Percentiles rank a stretch among this genome's conserved stretches.
Conservation (phyloP, 1,140 invertebrate genomes). For the Hycleus cichorii region DNA sequence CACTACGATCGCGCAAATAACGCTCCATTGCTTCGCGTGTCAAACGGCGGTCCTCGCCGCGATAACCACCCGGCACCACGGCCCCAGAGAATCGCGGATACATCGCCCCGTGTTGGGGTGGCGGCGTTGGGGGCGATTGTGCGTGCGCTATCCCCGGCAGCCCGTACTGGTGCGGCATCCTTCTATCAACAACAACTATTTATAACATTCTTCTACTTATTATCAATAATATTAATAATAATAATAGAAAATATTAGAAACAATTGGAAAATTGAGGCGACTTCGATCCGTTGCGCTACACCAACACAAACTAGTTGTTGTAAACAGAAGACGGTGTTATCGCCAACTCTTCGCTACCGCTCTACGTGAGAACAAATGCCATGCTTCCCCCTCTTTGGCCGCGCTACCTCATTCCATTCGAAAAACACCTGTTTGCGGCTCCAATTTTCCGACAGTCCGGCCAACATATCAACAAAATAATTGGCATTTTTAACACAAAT, state of each 20-base stretch:
- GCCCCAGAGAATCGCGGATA: slow-evolving; percentile 46
- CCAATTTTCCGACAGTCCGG: slow-evolving; percentile 54
- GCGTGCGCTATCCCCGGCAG: slow-evolving; percentile 58
- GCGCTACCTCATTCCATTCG: slow-evolving; percentile 45
- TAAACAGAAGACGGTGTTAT: slow-evolving; percentile 7
- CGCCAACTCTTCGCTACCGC: slow-evolving; percentile 25
- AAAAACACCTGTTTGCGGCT: slow-evolving; percentile 59
- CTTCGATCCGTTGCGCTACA: neutral
- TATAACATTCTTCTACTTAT: neutral
- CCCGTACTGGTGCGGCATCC: slow-evolving; percentile 72
- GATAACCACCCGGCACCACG: slow-evolving; percentile 55
- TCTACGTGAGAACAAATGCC: slow-evolving; percentile 32
- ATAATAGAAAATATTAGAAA: neutral
- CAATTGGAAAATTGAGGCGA: neutral
- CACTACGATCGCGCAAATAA: slow-evolving; percentile 86
- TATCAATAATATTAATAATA: slow-evolving; percentile 1
- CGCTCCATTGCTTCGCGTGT: slow-evolving; percentile 95
- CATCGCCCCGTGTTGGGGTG: slow-evolving; percentile 50
- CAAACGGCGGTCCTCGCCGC: slow-evolving; percentile 74
- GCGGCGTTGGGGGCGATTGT: slow-evolving; percentile 70
- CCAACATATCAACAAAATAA: slow-evolving; percentile 40
- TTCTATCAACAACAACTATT: slow-evolving; percentile 29
- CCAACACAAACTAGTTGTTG: neutral
- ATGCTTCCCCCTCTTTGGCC: slow-evolving; percentile 28
- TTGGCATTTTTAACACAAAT: neutral